These are phyloP conservation scores for Odontothrips loti DNA, from an alignment of 2,888 invertebrate genomes.

Conservation along the genomic window DNA sequence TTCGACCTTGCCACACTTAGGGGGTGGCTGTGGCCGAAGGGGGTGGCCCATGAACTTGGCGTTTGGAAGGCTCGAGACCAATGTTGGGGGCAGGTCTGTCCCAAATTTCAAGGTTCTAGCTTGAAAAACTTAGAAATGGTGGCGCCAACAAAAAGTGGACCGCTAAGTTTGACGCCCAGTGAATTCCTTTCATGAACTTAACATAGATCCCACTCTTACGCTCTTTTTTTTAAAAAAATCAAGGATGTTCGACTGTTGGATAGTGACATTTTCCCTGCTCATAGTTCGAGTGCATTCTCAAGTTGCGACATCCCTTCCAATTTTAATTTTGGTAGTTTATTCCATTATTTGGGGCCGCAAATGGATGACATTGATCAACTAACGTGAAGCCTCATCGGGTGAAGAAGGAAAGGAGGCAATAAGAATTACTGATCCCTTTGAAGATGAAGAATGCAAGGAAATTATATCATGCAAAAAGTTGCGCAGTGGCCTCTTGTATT, in stretches of 20 bases:
- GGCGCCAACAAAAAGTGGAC: too few relatives aligned
- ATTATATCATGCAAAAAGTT: neutral
- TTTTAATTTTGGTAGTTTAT: neutral
- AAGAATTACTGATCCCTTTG: neutral
- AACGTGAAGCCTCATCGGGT: neutral
- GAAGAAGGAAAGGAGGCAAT: neutral
- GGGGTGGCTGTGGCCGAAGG: too few relatives aligned
- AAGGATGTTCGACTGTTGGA: neutral
- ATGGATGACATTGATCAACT: neutral
- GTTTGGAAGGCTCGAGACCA: too few relatives aligned
- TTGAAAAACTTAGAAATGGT: too few relatives aligned
- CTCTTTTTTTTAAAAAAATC: neutral
- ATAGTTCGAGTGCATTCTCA: neutral
- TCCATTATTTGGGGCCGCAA: neutral
- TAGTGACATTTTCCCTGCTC: neutral
- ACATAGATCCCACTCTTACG: too few relatives aligned
- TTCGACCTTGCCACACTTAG: too few relatives aligned
- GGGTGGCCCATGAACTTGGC: too few relatives aligned
- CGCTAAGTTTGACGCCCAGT: too few relatives aligned
- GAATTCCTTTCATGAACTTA: too few relatives aligned
- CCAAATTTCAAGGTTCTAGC: too few relatives aligned
- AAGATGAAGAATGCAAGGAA: neutral
- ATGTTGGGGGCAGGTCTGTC: too few relatives aligned
- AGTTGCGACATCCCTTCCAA: neutral
- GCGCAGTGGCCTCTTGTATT: neutral